Evolutionary conservation across 2,113 vertebrate species (phyloP).

Genomic region (Atherinomorus stipes): DNA sequence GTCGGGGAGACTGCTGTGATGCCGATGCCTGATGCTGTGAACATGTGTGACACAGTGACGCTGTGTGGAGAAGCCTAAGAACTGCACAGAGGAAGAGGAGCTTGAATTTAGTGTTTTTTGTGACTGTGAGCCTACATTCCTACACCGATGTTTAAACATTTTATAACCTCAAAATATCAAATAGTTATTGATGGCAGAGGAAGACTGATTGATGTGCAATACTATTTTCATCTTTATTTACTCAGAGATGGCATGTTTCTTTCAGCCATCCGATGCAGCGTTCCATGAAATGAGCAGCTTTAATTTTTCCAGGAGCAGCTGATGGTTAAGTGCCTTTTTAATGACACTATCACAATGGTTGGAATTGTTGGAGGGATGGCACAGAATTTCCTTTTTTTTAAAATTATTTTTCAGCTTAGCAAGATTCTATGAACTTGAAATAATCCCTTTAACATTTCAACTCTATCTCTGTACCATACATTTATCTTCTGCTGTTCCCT

Average conservation of each 20-base stretch:
- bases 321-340: constrained; percentile 65
- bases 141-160: neutral
- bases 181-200: neutral
- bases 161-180: neutral
- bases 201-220: constrained; percentile 37
- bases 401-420: neutral
- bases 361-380: neutral
- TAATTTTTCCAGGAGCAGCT: constrained; percentile 12
- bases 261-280: constrained; percentile 10
- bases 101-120: neutral
- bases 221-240: constrained; percentile 17
- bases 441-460: constrained; percentile 17
- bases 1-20: constrained; percentile 23
- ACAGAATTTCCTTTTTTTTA: neutral
- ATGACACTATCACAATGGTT: constrained; percentile 9
- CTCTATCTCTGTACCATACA: neutral
- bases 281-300: constrained; percentile 15
- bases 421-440: constrained; percentile 34
- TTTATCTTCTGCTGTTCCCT: constrained; percentile 1
- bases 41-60: constrained; percentile 62
- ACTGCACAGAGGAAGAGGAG: constrained; percentile 15
- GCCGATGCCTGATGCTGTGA: constrained; percentile 50
- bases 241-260: neutral
- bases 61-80: constrained; percentile 70
- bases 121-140: neutral